These are phyloP conservation scores for Corella eumyota DNA, from an alignment of 23 tunicate genomes.

Conservation along the genomic window DNA sequence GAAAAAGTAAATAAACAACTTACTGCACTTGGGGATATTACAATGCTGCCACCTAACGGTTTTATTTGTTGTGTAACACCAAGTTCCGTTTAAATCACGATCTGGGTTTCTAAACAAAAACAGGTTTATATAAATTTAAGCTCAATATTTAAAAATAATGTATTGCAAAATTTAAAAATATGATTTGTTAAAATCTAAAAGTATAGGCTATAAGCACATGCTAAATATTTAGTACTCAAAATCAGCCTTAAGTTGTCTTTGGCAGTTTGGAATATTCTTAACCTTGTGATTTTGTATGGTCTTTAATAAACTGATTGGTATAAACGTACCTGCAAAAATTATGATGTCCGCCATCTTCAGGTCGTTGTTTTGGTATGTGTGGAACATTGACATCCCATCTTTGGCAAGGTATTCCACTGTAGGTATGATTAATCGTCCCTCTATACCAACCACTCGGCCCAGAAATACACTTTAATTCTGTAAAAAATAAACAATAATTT, in stretches of 20 bases:
- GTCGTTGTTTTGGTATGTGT: constrained; percentile 47
- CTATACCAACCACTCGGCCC: constrained; percentile 60
- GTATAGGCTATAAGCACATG: too few relatives aligned
- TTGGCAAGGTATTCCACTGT: constrained; percentile 62
- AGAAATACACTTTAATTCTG: constrained; percentile 65
- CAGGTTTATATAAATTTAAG: too few relatives aligned
- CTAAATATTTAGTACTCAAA: too few relatives aligned
- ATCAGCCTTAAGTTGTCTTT: too few relatives aligned
- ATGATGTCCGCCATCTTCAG: constrained; percentile 53
- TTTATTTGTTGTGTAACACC: constrained; percentile 79
- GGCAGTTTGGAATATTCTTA: too few relatives aligned
- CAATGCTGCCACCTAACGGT: constrained; percentile 73
- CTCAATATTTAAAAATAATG: too few relatives aligned
- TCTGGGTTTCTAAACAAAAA: constrained; percentile 69
- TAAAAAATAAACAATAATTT: not conserved
- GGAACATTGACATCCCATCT: constrained; percentile 77
- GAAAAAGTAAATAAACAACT: too few relatives aligned
- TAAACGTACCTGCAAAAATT: constrained; percentile 90
- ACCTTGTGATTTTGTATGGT: too few relatives aligned
- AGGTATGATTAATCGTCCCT: constrained; percentile 32
- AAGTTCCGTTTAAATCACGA: constrained; percentile 59
- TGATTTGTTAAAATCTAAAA: too few relatives aligned
- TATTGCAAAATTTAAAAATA: too few relatives aligned
- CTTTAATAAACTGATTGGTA: not conserved
- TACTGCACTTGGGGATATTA: constrained; percentile 70